These are phyloP conservation scores for Ophion ventricosus DNA, from an alignment of 2,888 invertebrate genomes.

Conservation along the genomic window DNA sequence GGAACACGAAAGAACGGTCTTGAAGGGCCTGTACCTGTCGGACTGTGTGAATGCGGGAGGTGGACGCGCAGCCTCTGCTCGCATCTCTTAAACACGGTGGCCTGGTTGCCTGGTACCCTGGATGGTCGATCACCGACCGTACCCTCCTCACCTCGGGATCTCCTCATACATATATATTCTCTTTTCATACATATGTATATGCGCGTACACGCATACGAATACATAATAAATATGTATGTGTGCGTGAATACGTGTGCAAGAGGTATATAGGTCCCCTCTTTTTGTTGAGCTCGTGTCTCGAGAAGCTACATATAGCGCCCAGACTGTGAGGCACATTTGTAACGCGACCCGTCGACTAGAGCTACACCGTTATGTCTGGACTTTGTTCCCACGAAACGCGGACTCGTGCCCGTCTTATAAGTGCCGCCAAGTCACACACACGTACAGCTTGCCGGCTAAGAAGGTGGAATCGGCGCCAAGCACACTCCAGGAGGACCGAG, in stretches of 20 bases:
- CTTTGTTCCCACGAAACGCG: constrained; percentile 74
- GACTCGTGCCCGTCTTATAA: constrained; percentile 56
- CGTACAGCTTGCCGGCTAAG: not conserved
- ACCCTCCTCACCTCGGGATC: constrained; percentile 48
- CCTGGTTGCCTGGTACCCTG: constrained; percentile 72
- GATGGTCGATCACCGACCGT: constrained; percentile 66
- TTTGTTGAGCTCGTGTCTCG: constrained; percentile 48
- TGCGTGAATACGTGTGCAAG: not conserved
- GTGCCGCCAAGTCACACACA: constrained; percentile 38
- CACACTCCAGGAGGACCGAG: not conserved
- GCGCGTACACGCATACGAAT: not conserved
- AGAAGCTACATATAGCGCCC: constrained; percentile 41
- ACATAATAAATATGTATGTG: constrained; percentile 20
- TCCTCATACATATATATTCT: constrained; percentile 12
- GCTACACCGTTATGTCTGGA: constrained; percentile 75
- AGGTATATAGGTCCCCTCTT: constrained; percentile 49
- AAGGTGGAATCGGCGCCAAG: constrained; percentile 37
- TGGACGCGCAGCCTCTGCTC: constrained; percentile 60
- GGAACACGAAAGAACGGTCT: constrained; percentile 31
- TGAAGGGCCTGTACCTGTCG: constrained; percentile 23
- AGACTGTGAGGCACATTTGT: constrained; percentile 69
- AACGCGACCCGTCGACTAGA: constrained; percentile 69
- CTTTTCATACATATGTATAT: constrained; percentile 12
- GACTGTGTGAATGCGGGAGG: constrained; percentile 39
- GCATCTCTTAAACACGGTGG: constrained; percentile 65